Evolutionary conservation across 1,140 invertebrate species (phyloP).

Genomic region (Caenorhabditis brenneri): DNA sequence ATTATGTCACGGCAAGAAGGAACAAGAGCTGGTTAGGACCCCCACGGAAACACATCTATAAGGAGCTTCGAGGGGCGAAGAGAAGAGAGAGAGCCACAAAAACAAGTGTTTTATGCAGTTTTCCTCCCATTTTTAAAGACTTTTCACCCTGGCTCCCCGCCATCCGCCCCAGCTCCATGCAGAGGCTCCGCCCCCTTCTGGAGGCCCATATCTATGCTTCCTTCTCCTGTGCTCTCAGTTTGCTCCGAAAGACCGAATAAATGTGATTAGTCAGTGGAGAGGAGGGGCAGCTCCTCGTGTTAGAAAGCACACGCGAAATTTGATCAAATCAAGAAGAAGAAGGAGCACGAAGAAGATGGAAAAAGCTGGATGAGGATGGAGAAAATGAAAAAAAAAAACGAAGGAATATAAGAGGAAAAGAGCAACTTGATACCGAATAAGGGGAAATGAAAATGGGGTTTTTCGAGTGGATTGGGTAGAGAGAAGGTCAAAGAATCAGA

Average conservation of each 20-base stretch:
- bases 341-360: neutral
- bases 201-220: neutral
- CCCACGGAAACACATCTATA: too few relatives aligned
- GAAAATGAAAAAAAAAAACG: too few relatives aligned
- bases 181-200: neutral
- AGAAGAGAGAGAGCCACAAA: neutral
- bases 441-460: too few relatives aligned
- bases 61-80: neutral
- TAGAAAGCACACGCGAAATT: too few relatives aligned
- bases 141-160: neutral
- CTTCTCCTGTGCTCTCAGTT: too few relatives aligned
- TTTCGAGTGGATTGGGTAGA: too few relatives aligned
- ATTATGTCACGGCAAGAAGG: conserved; percentile 5
- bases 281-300: neutral
- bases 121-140: neutral
- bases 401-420: too few relatives aligned
- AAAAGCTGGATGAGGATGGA: too few relatives aligned
- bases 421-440: neutral
- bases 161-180: too few relatives aligned
- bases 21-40: neutral
- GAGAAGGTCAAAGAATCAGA: too few relatives aligned
- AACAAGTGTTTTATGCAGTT: neutral
- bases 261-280: neutral
- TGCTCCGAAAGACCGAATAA: neutral
- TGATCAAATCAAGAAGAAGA: neutral